These are phyloP conservation scores for Melanophora roralis DNA, from an alignment of 2,888 invertebrate genomes.

Conservation along the genomic window DNA sequence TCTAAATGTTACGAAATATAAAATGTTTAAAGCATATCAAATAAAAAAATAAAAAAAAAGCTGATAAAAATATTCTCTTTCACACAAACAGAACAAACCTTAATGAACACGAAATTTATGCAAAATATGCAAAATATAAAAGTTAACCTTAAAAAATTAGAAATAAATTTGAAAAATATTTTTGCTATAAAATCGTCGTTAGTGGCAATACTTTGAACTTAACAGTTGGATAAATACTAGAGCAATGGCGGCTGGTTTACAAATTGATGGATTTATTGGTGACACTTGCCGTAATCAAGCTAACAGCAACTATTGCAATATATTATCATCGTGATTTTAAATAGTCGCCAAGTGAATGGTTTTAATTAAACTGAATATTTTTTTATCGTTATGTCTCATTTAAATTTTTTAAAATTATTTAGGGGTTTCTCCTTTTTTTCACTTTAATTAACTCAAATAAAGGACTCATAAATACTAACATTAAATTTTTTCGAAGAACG, in stretches of 20 bases:
- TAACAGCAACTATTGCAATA: not conserved
- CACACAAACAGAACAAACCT: not conserved
- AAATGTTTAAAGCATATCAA: not conserved
- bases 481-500: too few species aligned
- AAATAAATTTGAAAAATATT: not conserved
- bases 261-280: constrained; percentile 25
- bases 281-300: not conserved
- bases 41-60: not conserved
- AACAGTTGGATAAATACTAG: not conserved
- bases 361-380: not conserved
- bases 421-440: not conserved
- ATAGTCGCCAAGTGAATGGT: not conserved
- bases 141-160: too few species aligned
- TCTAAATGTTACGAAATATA: not conserved
- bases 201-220: not conserved
- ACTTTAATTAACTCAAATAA: not conserved
- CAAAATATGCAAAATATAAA: not conserved
- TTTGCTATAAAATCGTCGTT: not conserved
- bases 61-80: not conserved
- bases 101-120: constrained; percentile 25
- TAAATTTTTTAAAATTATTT: not conserved
- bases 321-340: not conserved
- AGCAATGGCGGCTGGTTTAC: not conserved
- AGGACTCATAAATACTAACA: not conserved
- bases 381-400: not conserved